These are phyloP conservation scores for Manacus vitellinus DNA, from an alignment of 2,113 vertebrate genomes.

Conservation along the genomic window DNA sequence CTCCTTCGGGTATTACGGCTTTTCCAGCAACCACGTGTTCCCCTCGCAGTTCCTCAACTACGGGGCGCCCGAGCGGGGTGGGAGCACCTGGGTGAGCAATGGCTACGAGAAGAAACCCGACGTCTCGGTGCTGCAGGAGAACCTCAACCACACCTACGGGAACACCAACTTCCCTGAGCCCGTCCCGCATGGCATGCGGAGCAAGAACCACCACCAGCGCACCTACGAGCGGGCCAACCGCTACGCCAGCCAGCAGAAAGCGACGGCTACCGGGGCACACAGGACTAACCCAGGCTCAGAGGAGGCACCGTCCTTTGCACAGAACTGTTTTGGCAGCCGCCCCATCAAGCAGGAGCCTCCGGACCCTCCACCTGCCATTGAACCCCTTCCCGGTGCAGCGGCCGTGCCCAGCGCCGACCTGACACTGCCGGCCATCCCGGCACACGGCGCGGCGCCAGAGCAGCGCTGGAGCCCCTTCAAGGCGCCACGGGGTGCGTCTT, in stretches of 20 bases:
- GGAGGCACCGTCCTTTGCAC: conserved; percentile 74
- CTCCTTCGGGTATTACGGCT: conserved; percentile 88
- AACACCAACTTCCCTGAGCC: conserved; percentile 77
- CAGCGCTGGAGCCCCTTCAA: conserved; percentile 81
- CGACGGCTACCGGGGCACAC: background rate
- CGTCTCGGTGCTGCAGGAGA: conserved; percentile 81
- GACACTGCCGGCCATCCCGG: conserved; percentile 31
- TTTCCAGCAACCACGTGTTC: conserved; percentile 87
- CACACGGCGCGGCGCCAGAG: conserved; percentile 43
- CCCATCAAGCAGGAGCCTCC: conserved; percentile 93
- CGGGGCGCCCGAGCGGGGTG: conserved; percentile 69
- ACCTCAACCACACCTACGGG: conserved; percentile 78
- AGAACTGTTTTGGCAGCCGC: conserved; percentile 72
- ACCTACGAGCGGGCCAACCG: conserved; percentile 75
- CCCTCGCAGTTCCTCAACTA: conserved; percentile 86
- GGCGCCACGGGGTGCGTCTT: conserved; percentile 68
- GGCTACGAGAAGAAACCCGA: conserved; percentile 87
- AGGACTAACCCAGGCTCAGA: conserved; percentile 68
- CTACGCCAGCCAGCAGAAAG: conserved; percentile 63
- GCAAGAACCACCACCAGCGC: conserved; percentile 77
- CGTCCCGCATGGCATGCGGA: conserved; percentile 15
- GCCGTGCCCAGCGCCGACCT: background rate
- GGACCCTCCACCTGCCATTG: conserved; percentile 75
- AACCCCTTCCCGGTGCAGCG: conserved; percentile 62
- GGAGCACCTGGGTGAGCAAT: conserved; percentile 65